phyloP scores from a whole-genome alignment of 2,113 vertebrate genomes.

The Kryptolebias marmoratus region DNA sequence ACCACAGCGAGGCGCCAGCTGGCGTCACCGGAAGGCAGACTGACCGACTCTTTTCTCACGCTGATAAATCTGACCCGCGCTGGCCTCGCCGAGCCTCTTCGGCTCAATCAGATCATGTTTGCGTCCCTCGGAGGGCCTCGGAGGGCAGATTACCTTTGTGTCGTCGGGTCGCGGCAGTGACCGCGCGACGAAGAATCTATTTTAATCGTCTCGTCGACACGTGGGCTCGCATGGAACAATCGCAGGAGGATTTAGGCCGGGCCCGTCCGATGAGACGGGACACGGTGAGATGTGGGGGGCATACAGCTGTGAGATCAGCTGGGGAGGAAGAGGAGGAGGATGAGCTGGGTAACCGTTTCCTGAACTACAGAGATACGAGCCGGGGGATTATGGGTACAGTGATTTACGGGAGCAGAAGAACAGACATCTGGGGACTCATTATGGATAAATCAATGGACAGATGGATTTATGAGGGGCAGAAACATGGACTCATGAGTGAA shows the following conservation, averaged over 20 bases:
- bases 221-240: conserved; percentile 47
- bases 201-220: conserved; percentile 57
- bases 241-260: conserved; percentile 54
- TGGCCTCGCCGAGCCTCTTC: background rate
- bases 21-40: conserved; percentile 6
- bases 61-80: conserved; percentile 22
- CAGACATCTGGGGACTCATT: conserved; percentile 33
- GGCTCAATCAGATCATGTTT: background rate
- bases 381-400: conserved; percentile 55
- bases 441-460: conserved; percentile 12
- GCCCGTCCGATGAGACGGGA: conserved; percentile 43
- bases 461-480: conserved; percentile 3
- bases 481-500: background rate
- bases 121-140: conserved; percentile 18
- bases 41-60: conserved; percentile 12
- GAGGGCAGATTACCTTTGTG: conserved; percentile 29
- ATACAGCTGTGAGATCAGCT: conserved; percentile 61
- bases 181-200: conserved; percentile 38
- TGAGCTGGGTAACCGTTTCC: conserved; percentile 28
- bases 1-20: background rate
- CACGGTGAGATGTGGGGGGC: conserved; percentile 45
- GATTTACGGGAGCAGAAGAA: conserved; percentile 35
- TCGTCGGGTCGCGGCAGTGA: conserved; percentile 29
- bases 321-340: conserved; percentile 57
- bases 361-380: conserved; percentile 45